Percentiles rank a stretch among this genome's conserved stretches.
phyloP scores from a whole-genome alignment of 2,888 invertebrate species.

The Sisyra nigra region DNA sequence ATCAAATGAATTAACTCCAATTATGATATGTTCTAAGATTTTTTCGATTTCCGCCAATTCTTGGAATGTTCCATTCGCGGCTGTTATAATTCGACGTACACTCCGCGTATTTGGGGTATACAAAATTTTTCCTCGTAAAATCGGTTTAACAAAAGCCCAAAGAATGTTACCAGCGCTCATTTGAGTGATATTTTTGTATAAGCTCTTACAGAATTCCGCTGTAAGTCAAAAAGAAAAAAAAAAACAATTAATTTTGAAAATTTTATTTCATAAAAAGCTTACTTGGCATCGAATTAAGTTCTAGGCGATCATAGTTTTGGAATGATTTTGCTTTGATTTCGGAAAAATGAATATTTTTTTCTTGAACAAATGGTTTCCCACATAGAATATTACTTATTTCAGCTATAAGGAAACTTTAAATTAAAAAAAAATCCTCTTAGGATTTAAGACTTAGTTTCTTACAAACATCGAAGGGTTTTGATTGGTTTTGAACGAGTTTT shows the following conservation, averaged over 20 bases:
- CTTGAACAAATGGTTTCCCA: conserved; percentile 34
- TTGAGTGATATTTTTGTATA: conserved; percentile 39
- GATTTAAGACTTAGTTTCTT: too few relatives aligned
- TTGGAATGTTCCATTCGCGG: too few relatives aligned
- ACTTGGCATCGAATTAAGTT: conserved; percentile 36
- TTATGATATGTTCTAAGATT: too few relatives aligned
- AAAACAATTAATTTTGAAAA: too few relatives aligned
- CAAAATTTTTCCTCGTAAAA: conserved; percentile 57
- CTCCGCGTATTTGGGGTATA: conserved; percentile 49
- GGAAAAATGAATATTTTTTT: conserved; percentile 27
- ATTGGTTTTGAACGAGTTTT: too few relatives aligned
- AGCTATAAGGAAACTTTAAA: conserved; percentile 31
- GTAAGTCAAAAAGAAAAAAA: conserved; percentile 11
- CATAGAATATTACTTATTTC: conserved; percentile 42
- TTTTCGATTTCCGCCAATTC: too few relatives aligned
- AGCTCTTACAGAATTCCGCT: conserved; percentile 42
- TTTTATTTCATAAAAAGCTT: conserved; percentile 15
- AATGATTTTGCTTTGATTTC: conserved; percentile 28
- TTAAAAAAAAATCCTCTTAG: too few relatives aligned
- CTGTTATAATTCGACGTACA: conserved; percentile 37
- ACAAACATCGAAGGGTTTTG: background rate
- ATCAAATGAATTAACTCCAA: too few relatives aligned
- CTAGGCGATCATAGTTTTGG: conserved; percentile 26
- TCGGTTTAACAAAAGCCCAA: conserved; percentile 51
- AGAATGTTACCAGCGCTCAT: conserved; percentile 49